phyloP scores from a whole-genome alignment of 2,888 invertebrate genomes.

The Phlogophora meticulosa region DNA sequence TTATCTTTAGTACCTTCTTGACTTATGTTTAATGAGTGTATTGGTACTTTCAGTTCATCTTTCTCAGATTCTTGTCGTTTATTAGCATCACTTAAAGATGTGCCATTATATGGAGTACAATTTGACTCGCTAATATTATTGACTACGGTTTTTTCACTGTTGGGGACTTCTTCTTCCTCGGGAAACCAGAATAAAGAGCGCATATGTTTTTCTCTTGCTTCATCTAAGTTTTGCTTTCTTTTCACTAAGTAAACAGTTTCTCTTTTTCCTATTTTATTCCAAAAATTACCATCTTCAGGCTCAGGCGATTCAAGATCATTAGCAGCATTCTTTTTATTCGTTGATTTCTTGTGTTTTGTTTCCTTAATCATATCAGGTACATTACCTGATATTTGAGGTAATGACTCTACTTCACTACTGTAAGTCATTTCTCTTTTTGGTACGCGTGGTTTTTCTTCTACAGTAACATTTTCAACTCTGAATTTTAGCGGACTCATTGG shows the following conservation, averaged over 20 bases:
- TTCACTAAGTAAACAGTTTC: constrained; percentile 92
- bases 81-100: constrained; percentile 1
- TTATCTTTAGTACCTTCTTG: constrained; percentile 1
- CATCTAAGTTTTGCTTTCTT: constrained; percentile 89
- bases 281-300: constrained; percentile 91
- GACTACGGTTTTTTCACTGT: constrained; percentile 10
- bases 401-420: constrained; percentile 76
- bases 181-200: constrained; percentile 84
- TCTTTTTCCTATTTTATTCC: constrained; percentile 92
- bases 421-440: constrained; percentile 84
- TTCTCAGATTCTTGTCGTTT: neutral
- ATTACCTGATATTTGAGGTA: constrained; percentile 55
- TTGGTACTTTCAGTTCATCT: neutral
- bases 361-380: constrained; percentile 63
- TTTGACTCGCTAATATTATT: constrained; percentile 17
- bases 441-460: constrained; percentile 89
- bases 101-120: neutral
- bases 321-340: constrained; percentile 65
- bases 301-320: constrained; percentile 78
- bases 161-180: constrained; percentile 72
- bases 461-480: constrained; percentile 90
- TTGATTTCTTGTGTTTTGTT: constrained; percentile 70
- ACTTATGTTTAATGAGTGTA: constrained; percentile 2
- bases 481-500: constrained; percentile 88
- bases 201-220: constrained; percentile 81